Percentiles rank a stretch among this genome's conserved stretches.
phyloP scores from a whole-genome alignment of 2,113 vertebrate genomes.

The Notechis scutatus region DNA sequence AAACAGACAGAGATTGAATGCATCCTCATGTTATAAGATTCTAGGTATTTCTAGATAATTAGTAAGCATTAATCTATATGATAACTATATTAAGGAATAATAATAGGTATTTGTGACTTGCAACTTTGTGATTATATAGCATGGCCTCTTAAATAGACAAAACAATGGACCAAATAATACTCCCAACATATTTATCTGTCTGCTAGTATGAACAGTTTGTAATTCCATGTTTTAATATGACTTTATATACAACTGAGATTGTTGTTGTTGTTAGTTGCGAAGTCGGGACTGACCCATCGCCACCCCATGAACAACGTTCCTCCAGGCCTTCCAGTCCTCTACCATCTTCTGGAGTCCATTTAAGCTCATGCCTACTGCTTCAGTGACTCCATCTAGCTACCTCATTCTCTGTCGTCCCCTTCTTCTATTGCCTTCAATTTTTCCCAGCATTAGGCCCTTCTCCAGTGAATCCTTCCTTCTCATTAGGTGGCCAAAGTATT shows the following conservation, averaged over 20 bases:
- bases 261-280: too few species aligned
- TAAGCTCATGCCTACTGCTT: too few species aligned
- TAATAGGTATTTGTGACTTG: background rate
- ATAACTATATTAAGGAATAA: background rate
- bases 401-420: too few species aligned
- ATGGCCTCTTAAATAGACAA: background rate
- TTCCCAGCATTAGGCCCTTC: too few species aligned
- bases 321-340: too few species aligned
- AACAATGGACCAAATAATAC: background rate
- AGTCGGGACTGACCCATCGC: too few species aligned
- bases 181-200: background rate
- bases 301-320: too few species aligned
- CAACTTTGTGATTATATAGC: background rate
- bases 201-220: background rate
- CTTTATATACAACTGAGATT: fast-evolving
- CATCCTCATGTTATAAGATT: background rate
- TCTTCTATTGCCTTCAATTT: too few species aligned
- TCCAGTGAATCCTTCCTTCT: too few species aligned
- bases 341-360: too few species aligned
- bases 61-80: background rate
- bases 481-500: too few species aligned
- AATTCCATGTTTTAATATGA: background rate
- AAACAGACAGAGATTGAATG: background rate
- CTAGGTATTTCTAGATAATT: background rate
- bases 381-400: too few species aligned